phyloP scores from a whole-genome alignment of 2,888 invertebrate species.

The Cremastinae sp. region DNA sequence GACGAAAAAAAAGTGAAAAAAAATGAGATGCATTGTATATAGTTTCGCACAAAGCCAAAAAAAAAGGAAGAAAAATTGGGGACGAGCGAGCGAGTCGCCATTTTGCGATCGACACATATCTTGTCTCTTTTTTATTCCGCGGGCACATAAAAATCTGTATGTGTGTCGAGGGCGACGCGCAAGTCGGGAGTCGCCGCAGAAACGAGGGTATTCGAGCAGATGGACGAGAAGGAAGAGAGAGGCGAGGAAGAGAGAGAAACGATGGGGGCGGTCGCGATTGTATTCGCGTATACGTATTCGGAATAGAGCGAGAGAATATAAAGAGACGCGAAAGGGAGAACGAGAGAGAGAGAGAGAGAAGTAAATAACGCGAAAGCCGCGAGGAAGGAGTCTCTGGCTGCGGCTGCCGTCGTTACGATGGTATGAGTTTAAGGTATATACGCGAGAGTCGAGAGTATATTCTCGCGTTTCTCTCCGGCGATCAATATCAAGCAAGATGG shows the following conservation, averaged over 20 bases:
- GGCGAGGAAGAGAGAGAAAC: constrained; percentile 36
- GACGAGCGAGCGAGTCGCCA: constrained; percentile 73
- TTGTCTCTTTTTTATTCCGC: constrained; percentile 27
- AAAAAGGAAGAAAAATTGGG: background rate
- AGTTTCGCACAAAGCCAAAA: background rate
- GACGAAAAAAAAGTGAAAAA: too few species aligned
- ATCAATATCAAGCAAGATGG: constrained; percentile 81
- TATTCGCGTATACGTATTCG: constrained; percentile 9
- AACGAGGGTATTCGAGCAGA: constrained; percentile 48
- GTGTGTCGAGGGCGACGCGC: background rate
- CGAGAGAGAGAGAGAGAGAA: constrained; percentile 25
- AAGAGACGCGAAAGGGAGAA: constrained; percentile 4
- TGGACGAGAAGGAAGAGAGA: constrained; percentile 39
- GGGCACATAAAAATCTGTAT: constrained; percentile 8
- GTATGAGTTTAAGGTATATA: constrained; percentile 55
- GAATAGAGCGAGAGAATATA: background rate
- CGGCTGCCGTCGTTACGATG: constrained; percentile 45
- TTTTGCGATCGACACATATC: constrained; percentile 70
- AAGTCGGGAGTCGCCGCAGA: constrained; percentile 37
- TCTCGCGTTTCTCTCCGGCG: constrained; percentile 78
- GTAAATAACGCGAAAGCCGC: constrained; percentile 55
- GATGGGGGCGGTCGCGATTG: constrained; percentile 47
- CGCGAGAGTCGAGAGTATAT: too few species aligned
- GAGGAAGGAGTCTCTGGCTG: constrained; percentile 61
- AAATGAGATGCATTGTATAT: too few species aligned